A percentile compares a stretch with the other conserved stretches of the same genome.
These are phyloP conservation scores for Helogale parvula DNA, from an alignment of 2,113 vertebrate species.

Conservation along the genomic window DNA sequence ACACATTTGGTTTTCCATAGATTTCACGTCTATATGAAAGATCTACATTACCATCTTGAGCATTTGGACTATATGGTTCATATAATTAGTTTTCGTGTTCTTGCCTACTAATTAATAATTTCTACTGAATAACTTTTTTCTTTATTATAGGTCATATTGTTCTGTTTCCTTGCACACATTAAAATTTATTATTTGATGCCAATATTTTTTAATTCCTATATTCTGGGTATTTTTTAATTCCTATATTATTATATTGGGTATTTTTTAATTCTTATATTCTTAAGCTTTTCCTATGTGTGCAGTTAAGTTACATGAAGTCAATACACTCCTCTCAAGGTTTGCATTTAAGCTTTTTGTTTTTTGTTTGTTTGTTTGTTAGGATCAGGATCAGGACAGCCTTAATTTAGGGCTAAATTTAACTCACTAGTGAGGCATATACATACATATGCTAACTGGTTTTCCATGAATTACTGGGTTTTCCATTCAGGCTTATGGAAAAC, in stretches of 20 bases:
- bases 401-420: not conserved
- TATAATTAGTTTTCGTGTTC: not conserved
- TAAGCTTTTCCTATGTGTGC: not conserved
- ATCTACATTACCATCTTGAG: not conserved
- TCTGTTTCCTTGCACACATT: not conserved
- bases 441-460: not conserved
- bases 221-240: not conserved
- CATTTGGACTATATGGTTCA: not conserved
- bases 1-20: not conserved
- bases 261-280: not conserved
- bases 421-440: not conserved
- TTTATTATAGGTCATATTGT: not conserved
- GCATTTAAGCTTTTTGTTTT: not conserved
- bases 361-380: not conserved
- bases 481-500: not conserved
- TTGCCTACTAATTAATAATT: not conserved
- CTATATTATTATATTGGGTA: not conserved
- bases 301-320: not conserved
- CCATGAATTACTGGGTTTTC: not conserved
- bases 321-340: not conserved
- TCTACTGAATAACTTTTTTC: not conserved
- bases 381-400: not conserved
- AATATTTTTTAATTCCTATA: not conserved
- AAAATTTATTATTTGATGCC: not conserved
- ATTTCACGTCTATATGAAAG: not conserved